Evolutionary conservation across 2,797 vertebrate genomes (phyloP).

Genomic region (Iguana delicatissima): DNA sequence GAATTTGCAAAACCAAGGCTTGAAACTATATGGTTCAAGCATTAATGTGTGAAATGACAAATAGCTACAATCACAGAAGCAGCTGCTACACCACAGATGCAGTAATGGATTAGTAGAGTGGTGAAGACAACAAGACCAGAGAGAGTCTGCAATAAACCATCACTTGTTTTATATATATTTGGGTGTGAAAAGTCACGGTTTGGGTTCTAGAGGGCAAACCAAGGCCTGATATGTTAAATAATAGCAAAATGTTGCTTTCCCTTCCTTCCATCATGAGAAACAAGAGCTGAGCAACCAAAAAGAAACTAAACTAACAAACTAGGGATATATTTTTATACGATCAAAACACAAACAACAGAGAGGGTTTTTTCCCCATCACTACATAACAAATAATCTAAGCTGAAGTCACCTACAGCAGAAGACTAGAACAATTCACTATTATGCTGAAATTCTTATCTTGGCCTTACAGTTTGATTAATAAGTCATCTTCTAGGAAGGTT

Average conservation of each 20-base stretch:
- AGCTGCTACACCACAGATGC: too few relatives aligned
- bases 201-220: not conserved
- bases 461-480: constrained; percentile 34
- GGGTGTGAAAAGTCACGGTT: not conserved
- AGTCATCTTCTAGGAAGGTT: constrained; percentile 20
- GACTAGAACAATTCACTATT: not conserved
- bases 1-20: not conserved
- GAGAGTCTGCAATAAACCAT: not conserved
- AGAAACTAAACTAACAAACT: not conserved
- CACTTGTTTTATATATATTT: not conserved
- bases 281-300: not conserved
- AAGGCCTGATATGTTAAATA: not conserved
- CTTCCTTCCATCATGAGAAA: not conserved
- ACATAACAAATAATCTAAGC: not conserved
- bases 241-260: too few relatives aligned
- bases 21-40: not conserved
- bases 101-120: too few relatives aligned
- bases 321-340: not conserved
- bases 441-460: constrained; percentile 18
- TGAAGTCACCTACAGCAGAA: constrained; percentile 1
- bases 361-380: too few relatives aligned
- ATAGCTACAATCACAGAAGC: too few relatives aligned
- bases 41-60: too few relatives aligned
- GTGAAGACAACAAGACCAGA: not conserved
- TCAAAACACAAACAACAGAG: not conserved